Conservation (phyloP, 2,888 invertebrate species). For the Lycia hirtaria region DNA sequence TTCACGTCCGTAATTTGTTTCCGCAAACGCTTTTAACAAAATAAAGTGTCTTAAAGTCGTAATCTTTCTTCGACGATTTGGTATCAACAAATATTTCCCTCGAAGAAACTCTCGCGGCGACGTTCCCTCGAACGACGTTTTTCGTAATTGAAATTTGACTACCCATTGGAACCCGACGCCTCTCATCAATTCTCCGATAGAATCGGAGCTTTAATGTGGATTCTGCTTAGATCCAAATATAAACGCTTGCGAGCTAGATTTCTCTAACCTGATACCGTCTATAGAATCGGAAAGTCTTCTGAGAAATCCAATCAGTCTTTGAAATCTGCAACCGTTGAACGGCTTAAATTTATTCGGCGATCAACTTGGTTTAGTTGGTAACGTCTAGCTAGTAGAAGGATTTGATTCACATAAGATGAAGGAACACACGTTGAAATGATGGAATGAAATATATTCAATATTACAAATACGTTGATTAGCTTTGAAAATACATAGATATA, state of each 20-base stretch:
- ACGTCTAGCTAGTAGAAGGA: not conserved
- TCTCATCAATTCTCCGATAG: conserved; percentile 39
- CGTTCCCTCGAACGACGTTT: conserved; percentile 30
- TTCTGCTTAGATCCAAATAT: conserved; percentile 38
- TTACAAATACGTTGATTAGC: too few relatives aligned
- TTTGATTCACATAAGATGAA: conserved; percentile 27
- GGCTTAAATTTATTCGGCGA: conserved; percentile 32
- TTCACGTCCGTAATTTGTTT: conserved; percentile 9
- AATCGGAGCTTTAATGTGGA: conserved; percentile 35
- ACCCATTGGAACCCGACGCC: conserved; percentile 38
- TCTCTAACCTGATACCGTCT: conserved; percentile 28
- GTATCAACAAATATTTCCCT: conserved; percentile 32
- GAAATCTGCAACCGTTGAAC: conserved; percentile 29
- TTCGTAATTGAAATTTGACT: conserved; percentile 42
- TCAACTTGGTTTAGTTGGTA: not conserved
- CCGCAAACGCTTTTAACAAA: conserved; percentile 26
- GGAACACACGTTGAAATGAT: too few relatives aligned
- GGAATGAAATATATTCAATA: too few relatives aligned
- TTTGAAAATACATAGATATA: too few relatives aligned
- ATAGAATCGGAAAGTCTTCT: conserved; percentile 33
- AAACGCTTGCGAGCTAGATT: conserved; percentile 35
- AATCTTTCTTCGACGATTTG: conserved; percentile 26
- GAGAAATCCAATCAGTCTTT: conserved; percentile 31
- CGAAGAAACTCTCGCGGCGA: conserved; percentile 26
- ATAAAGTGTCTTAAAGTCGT: conserved; percentile 25